Conservation (phyloP, 2,797 vertebrate genomes). For the Anas flavirostris region DNA sequence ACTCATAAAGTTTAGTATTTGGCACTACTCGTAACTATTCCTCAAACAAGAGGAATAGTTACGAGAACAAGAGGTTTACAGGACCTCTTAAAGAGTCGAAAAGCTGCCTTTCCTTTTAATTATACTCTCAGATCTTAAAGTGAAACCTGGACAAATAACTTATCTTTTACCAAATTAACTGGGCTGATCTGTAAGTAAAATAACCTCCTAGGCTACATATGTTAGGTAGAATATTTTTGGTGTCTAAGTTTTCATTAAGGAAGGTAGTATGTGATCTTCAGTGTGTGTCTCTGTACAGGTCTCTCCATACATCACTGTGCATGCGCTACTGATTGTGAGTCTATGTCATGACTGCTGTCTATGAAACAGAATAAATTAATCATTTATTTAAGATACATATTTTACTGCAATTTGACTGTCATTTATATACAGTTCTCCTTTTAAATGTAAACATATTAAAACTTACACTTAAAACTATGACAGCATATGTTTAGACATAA, state of each 20-base stretch:
- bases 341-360: neutral
- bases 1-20: neutral
- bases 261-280: neutral
- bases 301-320: neutral
- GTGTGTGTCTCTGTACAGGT: neutral
- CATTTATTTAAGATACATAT: neutral
- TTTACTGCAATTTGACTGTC: neutral
- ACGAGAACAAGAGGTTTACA: neutral
- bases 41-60: neutral
- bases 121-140: neutral
- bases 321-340: neutral
- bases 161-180: neutral
- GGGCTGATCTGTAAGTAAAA: constrained; percentile 10
- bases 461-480: constrained; percentile 4
- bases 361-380: constrained; percentile 14
- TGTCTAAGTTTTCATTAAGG: neutral
- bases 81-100: neutral
- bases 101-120: neutral
- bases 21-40: neutral
- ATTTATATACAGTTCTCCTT: constrained; percentile 10
- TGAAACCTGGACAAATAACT: neutral
- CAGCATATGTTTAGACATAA: constrained; percentile 19
- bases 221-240: neutral
- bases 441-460: constrained; percentile 33
- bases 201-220: neutral